Conservation (phyloP, 1,140 invertebrate species). For the Spodoptera litura region DNA sequence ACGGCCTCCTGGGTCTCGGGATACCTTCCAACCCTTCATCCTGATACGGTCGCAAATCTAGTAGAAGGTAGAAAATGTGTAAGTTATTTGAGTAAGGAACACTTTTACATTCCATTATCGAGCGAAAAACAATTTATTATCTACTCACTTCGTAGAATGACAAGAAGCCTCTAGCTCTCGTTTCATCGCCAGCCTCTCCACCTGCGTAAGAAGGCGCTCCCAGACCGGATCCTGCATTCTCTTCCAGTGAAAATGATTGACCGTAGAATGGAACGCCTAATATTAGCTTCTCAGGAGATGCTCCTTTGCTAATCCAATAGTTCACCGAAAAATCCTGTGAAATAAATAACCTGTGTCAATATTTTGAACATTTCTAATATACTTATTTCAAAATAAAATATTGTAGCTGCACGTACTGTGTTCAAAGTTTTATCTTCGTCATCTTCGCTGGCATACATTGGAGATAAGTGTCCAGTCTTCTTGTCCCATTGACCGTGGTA, state of each 20-base stretch:
- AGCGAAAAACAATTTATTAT: neutral
- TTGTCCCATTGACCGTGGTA: constrained; percentile 97
- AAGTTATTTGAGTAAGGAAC: neutral
- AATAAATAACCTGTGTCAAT: neutral
- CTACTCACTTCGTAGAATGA: constrained; percentile 93
- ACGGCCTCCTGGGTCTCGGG: constrained; percentile 88
- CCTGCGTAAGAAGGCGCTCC: constrained; percentile 91
- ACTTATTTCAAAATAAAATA: neutral
- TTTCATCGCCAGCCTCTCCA: constrained; percentile 92
- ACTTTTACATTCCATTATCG: neutral
- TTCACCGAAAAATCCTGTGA: constrained; percentile 92
- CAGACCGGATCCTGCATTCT: constrained; percentile 87
- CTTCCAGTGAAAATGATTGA: constrained; percentile 92
- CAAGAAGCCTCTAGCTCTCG: constrained; percentile 92
- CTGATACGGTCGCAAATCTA: constrained; percentile 90
- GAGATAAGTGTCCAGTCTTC: constrained; percentile 94
- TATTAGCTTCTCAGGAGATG: constrained; percentile 91
- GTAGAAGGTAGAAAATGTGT: neutral
- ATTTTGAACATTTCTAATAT: neutral
- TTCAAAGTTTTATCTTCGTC: constrained; percentile 93
- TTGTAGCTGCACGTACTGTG: constrained; percentile 84
- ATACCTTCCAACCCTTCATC: constrained; percentile 89
- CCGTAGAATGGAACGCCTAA: constrained; percentile 95
- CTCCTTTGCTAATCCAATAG: constrained; percentile 93
- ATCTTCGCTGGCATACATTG: constrained; percentile 91